These are phyloP conservation scores for Colistium nudipinnis DNA, from an alignment of 2,113 vertebrate species.

Conservation along the genomic window DNA sequence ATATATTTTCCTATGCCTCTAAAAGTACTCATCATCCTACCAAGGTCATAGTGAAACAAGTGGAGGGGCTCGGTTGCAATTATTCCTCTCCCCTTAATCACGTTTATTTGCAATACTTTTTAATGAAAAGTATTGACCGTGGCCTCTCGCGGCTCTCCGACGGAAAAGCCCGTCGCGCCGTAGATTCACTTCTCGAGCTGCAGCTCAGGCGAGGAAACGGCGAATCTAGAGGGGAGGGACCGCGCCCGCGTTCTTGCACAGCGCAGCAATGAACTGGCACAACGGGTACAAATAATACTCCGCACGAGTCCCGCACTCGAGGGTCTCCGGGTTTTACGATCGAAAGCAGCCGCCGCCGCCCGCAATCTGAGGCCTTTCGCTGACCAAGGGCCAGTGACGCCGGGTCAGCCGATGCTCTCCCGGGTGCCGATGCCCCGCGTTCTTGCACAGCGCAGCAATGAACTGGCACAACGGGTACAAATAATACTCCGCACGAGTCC, in stretches of 20 bases:
- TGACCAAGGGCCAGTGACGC: conserved; percentile 33
- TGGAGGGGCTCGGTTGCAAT: background rate
- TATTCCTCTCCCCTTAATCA: conserved; percentile 13
- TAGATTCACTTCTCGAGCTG: background rate
- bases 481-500: conserved; percentile 11
- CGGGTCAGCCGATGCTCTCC: conserved; percentile 24
- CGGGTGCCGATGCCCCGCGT: background rate
- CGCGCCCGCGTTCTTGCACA: background rate
- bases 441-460: conserved; percentile 16
- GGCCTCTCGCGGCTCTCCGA: background rate
- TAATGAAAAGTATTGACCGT: conserved; percentile 43
- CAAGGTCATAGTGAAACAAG: no score
- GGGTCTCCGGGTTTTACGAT: conserved; percentile 13
- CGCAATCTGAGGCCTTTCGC: background rate
- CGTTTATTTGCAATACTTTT: conserved; percentile 21
- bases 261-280: conserved; percentile 17
- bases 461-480: background rate
- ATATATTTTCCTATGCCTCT: conserved; percentile 3
- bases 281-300: conserved; percentile 7
- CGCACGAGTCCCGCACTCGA: background rate
- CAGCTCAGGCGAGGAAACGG: conserved; percentile 12
- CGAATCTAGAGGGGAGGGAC: conserved; percentile 17
- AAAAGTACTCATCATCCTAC: no score
- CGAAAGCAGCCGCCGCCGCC: conserved; percentile 11
- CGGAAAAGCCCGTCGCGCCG: conserved; percentile 5